Conservation (phyloP, 2,797 vertebrate genomes). For the Danio jaintianensis region DNA sequence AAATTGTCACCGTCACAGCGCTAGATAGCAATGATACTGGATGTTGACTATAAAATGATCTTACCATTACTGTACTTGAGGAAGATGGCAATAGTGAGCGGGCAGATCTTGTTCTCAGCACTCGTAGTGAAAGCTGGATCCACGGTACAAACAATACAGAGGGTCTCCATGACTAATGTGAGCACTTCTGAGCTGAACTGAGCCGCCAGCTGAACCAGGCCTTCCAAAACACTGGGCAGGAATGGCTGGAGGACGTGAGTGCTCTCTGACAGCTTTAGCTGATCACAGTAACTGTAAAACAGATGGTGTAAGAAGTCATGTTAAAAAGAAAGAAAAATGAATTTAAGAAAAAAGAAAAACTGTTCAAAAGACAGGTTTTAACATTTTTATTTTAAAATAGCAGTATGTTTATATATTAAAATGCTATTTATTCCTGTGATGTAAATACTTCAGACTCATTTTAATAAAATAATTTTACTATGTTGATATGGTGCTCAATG, state of each 20-base stretch:
- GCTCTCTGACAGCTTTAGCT: constrained; percentile 95
- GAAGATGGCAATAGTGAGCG: constrained; percentile 97
- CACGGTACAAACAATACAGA: constrained; percentile 97
- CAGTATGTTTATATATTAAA: too few relatives aligned
- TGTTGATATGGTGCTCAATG: too few relatives aligned
- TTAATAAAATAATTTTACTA: too few relatives aligned
- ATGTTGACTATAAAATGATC: not conserved
- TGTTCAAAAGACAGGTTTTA: too few relatives aligned
- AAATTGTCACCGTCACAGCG: too few relatives aligned
- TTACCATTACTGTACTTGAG: constrained; percentile 99
- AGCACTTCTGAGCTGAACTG: constrained; percentile 98
- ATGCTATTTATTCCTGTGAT: too few relatives aligned
- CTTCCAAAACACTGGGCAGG: constrained; percentile 94
- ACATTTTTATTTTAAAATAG: too few relatives aligned
- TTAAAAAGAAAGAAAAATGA: too few relatives aligned
- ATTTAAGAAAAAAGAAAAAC: not conserved
- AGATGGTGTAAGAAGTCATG: not conserved
- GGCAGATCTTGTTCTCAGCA: constrained; percentile 96
- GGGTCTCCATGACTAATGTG: constrained; percentile 97
- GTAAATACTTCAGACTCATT: too few relatives aligned
- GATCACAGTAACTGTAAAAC: constrained; percentile 91
- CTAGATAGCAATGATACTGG: not conserved
- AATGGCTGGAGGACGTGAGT: constrained; percentile 94
- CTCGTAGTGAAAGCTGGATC: constrained; percentile 92
- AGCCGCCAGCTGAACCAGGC: constrained; percentile 94